Evolutionary conservation across 64 coral and sea anemone genomes (phyloP).

Genomic region (Platygyra sinensis): DNA sequence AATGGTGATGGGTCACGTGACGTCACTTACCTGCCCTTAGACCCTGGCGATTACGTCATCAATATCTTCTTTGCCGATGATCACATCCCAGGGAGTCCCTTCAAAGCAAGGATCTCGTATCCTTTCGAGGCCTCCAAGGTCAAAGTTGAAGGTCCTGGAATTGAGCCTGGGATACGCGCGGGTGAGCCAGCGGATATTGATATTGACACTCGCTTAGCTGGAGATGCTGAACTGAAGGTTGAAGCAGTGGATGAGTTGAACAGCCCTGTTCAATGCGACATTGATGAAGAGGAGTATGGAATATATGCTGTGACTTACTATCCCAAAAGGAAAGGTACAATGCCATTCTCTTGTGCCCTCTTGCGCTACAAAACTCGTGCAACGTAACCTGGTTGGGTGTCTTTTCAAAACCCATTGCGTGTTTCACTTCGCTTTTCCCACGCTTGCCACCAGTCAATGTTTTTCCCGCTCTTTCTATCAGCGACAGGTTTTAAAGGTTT

Average conservation of each 20-base stretch:
- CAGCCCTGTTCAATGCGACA: slow-evolving; percentile 84
- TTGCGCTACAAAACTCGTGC: neutral
- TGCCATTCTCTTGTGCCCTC: neutral
- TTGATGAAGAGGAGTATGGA: slow-evolving; percentile 89
- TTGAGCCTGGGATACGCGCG: slow-evolving; percentile 88
- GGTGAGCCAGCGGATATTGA: slow-evolving; percentile 97
- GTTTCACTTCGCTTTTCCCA: no score
- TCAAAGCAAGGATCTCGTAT: slow-evolving; percentile 89
- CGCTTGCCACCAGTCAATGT: no score
- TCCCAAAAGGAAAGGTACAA: slow-evolving; percentile 92
- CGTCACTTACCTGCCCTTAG: slow-evolving; percentile 82
- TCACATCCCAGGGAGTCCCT: slow-evolving; percentile 97
- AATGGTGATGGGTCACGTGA: slow-evolving; percentile 96
- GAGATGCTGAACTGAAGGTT: slow-evolving; percentile 84
- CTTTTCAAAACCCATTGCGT: no score
- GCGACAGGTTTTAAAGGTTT: no score
- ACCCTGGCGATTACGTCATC: slow-evolving; percentile 95
- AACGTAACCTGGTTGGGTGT: no score
- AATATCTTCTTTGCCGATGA: slow-evolving; percentile 96
- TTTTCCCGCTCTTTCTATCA: no score
- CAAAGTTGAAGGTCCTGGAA: slow-evolving; percentile 91
- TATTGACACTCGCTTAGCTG: slow-evolving; percentile 83
- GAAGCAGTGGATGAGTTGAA: slow-evolving; percentile 90
- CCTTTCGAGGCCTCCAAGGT: slow-evolving; percentile 96
- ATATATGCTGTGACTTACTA: slow-evolving; percentile 83